These are phyloP conservation scores for Papilio xuthus DNA, from an alignment of 1,140 invertebrate species.

Conservation along the genomic window DNA sequence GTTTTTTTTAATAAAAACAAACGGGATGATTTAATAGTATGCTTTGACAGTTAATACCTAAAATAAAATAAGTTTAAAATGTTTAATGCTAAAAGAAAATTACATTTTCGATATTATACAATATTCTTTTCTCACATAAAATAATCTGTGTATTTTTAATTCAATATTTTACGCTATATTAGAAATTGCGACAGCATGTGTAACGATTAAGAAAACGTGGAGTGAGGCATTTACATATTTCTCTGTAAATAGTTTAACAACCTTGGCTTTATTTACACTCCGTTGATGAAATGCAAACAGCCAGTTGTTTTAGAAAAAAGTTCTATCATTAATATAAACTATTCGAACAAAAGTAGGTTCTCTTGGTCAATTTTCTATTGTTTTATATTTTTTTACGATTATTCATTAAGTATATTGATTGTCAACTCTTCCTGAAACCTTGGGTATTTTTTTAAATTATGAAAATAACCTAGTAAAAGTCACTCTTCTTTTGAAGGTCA, in stretches of 20 bases:
- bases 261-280: constrained; percentile 26
- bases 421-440: constrained; percentile 6
- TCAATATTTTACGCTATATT: constrained; percentile 13
- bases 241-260: constrained; percentile 17
- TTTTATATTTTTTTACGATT: neutral
- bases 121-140: too few species aligned
- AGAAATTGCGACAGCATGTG: constrained; percentile 13
- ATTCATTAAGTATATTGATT: neutral
- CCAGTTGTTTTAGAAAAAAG: neutral
- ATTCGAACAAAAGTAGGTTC: neutral
- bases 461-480: neutral
- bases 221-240: constrained; percentile 30
- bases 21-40: too few species aligned
- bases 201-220: constrained; percentile 20
- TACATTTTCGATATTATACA: too few species aligned
- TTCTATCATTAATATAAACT: neutral
- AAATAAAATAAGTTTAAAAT: too few species aligned
- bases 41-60: too few species aligned
- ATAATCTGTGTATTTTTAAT: neutral
- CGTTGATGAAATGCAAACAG: constrained; percentile 11
- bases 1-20: too few species aligned
- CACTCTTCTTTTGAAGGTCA: neutral
- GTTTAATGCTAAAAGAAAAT: too few species aligned
- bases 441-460: neutral
- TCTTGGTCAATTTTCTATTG: neutral